Conservation (phyloP, 2,888 invertebrate genomes). For the Abrostola triplasia region DNA sequence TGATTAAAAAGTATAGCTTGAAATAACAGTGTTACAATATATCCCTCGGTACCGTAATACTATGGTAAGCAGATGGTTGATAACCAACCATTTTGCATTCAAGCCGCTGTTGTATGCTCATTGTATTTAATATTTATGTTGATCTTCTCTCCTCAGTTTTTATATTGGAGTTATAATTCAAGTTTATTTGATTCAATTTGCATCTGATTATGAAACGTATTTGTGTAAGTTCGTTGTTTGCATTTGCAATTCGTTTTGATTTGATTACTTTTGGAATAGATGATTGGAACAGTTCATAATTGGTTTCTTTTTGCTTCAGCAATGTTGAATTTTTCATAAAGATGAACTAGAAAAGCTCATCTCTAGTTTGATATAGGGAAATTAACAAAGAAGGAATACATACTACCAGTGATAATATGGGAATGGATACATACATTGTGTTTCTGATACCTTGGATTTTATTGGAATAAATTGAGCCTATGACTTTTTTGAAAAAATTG, state of each 20-base stretch:
- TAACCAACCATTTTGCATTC: constrained; percentile 42
- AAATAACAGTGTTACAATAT: constrained; percentile 19
- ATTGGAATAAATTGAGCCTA: too few relatives aligned
- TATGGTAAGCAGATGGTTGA: constrained; percentile 52
- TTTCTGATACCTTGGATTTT: too few relatives aligned
- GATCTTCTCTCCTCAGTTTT: constrained; percentile 38
- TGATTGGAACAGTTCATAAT: too few relatives aligned
- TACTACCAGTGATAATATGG: too few relatives aligned
- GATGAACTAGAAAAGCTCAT: neutral
- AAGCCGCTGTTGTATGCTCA: constrained; percentile 24
- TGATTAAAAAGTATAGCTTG: too few relatives aligned
- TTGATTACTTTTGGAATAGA: neutral
- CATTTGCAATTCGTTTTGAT: constrained; percentile 8
- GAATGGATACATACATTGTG: too few relatives aligned
- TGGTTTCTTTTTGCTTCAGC: too few relatives aligned
- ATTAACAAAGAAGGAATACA: too few relatives aligned
- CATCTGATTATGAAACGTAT: constrained; percentile 34
- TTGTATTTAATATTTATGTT: constrained; percentile 54
- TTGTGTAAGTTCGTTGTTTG: neutral
- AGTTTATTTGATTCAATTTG: constrained; percentile 54
- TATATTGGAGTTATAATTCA: constrained; percentile 55
- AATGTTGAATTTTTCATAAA: neutral
- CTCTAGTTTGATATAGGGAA: too few relatives aligned
- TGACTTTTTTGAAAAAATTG: too few relatives aligned
- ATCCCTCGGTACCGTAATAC: constrained; percentile 44